Evolutionary conservation across 2,797 vertebrate genomes (phyloP), one percentile per base, ranked within the genome.

Genomic region (Cossypha polioptera): DNA sequence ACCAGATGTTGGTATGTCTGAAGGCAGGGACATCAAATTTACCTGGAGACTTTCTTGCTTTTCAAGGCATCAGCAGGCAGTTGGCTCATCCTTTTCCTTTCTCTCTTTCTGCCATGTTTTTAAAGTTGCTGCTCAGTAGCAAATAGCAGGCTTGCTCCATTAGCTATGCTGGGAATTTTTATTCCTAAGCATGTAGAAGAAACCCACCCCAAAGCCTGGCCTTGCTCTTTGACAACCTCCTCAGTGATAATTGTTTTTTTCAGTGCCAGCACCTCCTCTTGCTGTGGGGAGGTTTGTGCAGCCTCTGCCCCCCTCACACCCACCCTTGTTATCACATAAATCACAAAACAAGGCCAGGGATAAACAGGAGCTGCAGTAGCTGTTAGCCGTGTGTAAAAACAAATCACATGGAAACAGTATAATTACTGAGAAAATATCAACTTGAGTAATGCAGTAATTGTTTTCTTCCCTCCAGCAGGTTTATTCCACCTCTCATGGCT

Each of bases 371-470:
- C 90, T 87, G 71, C 94, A 71, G 95, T 95, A 88, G 92, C 95
- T 96, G 94, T 96, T 96, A 94, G 85, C 75, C 43, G 7, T 86
- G 90, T 94, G 71, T 95, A 95, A 96, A 97, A 95, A 96, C 93
- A 97, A 96, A 97, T 96, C 90, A 71, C 86, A 80, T 74, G 91
- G 93, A 94, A 97, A 90, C 87, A 48, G 90, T 67, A 48, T 95
- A 96, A 97, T 96, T 95, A 94, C 94, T 90, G 95, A 87, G 94
- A 89, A 96, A 94, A 85, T 94, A 88, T 63, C 92, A 94, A 88
- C 95, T 94, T 90, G 92, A 95, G 90, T 95, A 95, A 97, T 89
- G 95, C 81, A 66, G 93, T 96, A 94, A 95, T 96, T 96, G 93
- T 87, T 94, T 94, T 95, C 91, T 89, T 92, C 81, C 94, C 95